phyloP scores from a whole-genome alignment of 1,140 invertebrate species.

The Danaus plexippus region DNA sequence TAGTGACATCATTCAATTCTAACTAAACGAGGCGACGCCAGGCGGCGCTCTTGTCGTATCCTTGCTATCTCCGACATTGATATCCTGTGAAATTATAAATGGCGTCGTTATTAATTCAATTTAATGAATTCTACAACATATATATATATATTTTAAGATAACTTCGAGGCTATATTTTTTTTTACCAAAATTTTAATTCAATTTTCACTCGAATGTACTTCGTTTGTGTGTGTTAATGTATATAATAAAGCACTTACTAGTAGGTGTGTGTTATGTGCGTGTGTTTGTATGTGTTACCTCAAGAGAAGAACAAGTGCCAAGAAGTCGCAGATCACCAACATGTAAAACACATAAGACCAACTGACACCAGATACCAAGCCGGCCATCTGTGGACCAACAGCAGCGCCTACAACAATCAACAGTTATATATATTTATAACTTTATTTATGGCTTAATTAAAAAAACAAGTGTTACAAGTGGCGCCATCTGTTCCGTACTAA shows the following conservation, averaged over 20 bases:
- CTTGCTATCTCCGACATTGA: conserved; percentile 36
- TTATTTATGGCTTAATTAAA: too few relatives aligned
- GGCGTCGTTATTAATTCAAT: neutral
- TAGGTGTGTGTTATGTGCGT: too few relatives aligned
- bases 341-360: conserved; percentile 93
- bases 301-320: conserved; percentile 82
- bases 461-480: too few relatives aligned
- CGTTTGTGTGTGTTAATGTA: too few relatives aligned
- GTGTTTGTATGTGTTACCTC: conserved; percentile 37
- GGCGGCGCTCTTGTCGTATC: conserved; percentile 33
- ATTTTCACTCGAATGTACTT: too few relatives aligned
- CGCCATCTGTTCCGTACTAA: too few relatives aligned
- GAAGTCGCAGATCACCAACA: conserved; percentile 89
- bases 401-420: conserved; percentile 77
- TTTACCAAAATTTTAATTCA: too few relatives aligned
- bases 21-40: conserved; percentile 34
- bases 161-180: too few relatives aligned
- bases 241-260: too few relatives aligned
- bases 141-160: too few relatives aligned
- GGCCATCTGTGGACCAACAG: conserved; percentile 90
- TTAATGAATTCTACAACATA: neutral
- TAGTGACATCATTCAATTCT: conserved; percentile 38
- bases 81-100: conserved; percentile 39
- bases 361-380: conserved; percentile 81
- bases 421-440: neutral